Conservation (phyloP, 2,888 invertebrate species). For the Drosophila prolongata region DNA sequence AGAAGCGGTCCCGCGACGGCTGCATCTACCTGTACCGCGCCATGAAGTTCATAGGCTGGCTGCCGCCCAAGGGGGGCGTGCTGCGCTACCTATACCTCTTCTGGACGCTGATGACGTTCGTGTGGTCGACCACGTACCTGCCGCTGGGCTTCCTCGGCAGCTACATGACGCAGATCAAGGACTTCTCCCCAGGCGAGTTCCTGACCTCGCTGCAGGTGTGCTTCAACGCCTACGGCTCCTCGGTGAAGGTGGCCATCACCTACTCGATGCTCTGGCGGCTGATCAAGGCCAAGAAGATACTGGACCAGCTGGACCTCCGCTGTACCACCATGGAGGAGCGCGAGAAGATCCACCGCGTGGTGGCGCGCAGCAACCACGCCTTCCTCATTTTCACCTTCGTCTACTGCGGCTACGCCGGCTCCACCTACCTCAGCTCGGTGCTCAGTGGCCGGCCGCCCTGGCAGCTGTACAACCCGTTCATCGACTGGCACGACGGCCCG, state of each 20-base stretch:
- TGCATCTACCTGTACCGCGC: conserved; percentile 62
- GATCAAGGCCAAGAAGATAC: conserved; percentile 47
- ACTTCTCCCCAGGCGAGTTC: conserved; percentile 65
- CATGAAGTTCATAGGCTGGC: conserved; percentile 63
- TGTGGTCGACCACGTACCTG: conserved; percentile 48
- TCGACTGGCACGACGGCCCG: conserved; percentile 63
- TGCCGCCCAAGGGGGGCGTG: conserved; percentile 51
- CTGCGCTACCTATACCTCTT: conserved; percentile 49
- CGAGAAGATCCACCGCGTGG: conserved; percentile 53
- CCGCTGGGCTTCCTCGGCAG: conserved; percentile 63
- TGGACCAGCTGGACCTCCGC: conserved; percentile 66
- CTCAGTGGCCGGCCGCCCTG: conserved; percentile 67
- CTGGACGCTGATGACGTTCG: conserved; percentile 52
- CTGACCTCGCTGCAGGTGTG: conserved; percentile 71
- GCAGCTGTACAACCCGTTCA: conserved; percentile 69
- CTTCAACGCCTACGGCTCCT: conserved; percentile 69
- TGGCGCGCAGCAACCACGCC: conserved; percentile 58
- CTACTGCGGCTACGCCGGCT: conserved; percentile 60
- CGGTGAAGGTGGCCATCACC: conserved; percentile 60
- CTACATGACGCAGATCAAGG: conserved; percentile 55
- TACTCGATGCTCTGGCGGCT: conserved; percentile 59
- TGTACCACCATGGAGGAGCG: conserved; percentile 54
- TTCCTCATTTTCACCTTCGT: conserved; percentile 61
- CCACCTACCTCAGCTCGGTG: conserved; percentile 60
- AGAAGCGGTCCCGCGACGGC: conserved; percentile 49